phyloP scores from a whole-genome alignment of 1,140 invertebrate species.

The Hypsibius dujardini region DNA sequence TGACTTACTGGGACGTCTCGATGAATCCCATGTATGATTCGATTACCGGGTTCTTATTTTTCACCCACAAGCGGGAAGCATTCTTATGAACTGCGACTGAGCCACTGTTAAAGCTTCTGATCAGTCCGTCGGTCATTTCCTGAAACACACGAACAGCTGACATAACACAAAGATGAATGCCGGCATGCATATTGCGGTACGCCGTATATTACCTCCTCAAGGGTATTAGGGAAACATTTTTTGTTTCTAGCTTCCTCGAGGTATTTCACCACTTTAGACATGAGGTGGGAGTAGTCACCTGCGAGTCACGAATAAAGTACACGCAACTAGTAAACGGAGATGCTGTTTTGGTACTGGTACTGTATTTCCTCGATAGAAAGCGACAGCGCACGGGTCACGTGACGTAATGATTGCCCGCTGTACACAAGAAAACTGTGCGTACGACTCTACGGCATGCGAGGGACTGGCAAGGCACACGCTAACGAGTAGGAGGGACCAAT shows the following conservation, averaged over 20 bases:
- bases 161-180: too few relatives aligned
- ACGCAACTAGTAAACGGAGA: too few relatives aligned
- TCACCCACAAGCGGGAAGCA: conserved; percentile 73
- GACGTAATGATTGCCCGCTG: background rate
- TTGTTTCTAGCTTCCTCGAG: too few relatives aligned
- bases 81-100: conserved; percentile 74
- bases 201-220: too few relatives aligned
- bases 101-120: conserved; percentile 61
- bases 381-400: background rate
- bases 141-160: conserved; percentile 25
- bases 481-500: too few relatives aligned
- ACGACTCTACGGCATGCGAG: background rate
- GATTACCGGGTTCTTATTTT: conserved; percentile 71
- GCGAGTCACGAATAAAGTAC: background rate
- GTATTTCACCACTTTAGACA: too few relatives aligned
- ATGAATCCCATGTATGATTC: conserved; percentile 84
- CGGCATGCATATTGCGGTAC: too few relatives aligned
- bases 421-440: background rate
- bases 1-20: conserved; percentile 51
- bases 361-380: background rate
- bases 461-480: too few relatives aligned
- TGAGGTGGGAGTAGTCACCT: background rate
- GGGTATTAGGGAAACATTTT: too few relatives aligned
- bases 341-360: too few relatives aligned
- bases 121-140: conserved; percentile 68